These are phyloP conservation scores for Drosophila simulans DNA, from an alignment of 1,140 invertebrate genomes.

Conservation along the genomic window DNA sequence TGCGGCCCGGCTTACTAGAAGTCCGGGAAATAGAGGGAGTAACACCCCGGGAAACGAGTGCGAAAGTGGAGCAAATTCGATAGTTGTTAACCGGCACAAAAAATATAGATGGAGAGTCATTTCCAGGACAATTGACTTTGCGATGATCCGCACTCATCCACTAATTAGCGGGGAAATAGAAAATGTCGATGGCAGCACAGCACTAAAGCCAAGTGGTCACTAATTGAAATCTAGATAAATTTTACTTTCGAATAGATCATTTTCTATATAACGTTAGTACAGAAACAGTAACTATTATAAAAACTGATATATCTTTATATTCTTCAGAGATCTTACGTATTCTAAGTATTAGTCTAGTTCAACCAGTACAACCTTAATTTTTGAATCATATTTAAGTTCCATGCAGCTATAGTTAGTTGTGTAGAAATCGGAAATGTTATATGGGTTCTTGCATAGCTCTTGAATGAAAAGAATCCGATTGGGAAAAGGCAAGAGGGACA, in stretches of 20 bases:
- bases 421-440: not conserved
- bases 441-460: too few relatives aligned
- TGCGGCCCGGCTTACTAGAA: slow-evolving; percentile 33
- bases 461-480: not conserved
- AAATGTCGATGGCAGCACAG: slow-evolving; percentile 18
- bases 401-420: too few relatives aligned
- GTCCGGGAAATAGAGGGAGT: slow-evolving; percentile 3
- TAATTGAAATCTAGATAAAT: slow-evolving; percentile 46
- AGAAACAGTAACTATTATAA: too few relatives aligned
- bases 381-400: too few relatives aligned
- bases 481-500: slow-evolving; percentile 27
- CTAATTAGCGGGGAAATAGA: slow-evolving; percentile 52
- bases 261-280: too few relatives aligned
- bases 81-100: slow-evolving; percentile 10
- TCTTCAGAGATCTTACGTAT: too few relatives aligned
- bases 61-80: slow-evolving; percentile 32
- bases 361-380: too few relatives aligned
- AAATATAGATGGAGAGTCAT: slow-evolving; percentile 20
- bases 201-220: slow-evolving; percentile 40
- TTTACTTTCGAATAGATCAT: not conserved
- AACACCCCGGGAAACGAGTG: slow-evolving; percentile 28
- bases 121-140: slow-evolving; percentile 45
- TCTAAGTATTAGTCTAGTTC: too few relatives aligned
- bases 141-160: slow-evolving; percentile 55
- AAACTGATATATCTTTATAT: too few relatives aligned